These are phyloP conservation scores for Planiliza haematocheilus DNA, from an alignment of 2,113 vertebrate species.

Conservation along the genomic window DNA sequence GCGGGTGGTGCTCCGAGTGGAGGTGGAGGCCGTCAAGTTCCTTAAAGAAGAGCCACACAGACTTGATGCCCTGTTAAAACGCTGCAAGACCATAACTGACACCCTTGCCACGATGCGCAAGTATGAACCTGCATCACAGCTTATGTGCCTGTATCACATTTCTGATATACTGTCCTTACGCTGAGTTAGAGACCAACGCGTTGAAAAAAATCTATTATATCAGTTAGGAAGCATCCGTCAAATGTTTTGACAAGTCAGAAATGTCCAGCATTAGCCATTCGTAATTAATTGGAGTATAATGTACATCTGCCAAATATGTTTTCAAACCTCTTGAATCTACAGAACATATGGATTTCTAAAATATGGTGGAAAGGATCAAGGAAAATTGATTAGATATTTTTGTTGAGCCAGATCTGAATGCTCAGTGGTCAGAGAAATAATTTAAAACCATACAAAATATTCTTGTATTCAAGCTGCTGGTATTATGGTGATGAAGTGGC, in stretches of 20 bases:
- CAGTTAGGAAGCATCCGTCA: neutral
- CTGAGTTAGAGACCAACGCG: neutral
- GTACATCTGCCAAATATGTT: conserved; percentile 15
- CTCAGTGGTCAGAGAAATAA: neutral
- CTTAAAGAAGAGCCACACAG: conserved; percentile 98
- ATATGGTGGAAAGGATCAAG: conserved; percentile 1
- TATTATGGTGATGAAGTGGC: neutral
- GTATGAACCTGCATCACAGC: conserved; percentile 58
- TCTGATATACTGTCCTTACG: neutral
- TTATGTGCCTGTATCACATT: neutral
- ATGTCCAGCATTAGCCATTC: conserved; percentile 7
- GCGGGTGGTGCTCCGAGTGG: conserved; percentile 95
- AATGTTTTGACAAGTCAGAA: neutral
- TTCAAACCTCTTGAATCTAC: conserved; percentile 26
- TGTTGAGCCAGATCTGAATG: conserved; percentile 8
- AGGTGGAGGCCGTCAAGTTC: conserved; percentile 98
- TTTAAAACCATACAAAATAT: conserved; percentile 22
- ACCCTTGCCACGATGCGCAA: conserved; percentile 82
- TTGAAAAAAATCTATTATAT: conserved; percentile 1
- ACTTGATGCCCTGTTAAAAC: conserved; percentile 94
- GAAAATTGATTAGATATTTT: conserved; percentile 18
- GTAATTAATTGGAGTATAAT: neutral
- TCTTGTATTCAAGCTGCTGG: conserved; percentile 8
- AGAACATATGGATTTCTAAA: conserved; percentile 39
- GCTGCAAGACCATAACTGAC: conserved; percentile 94